These are phyloP conservation scores for Cynopterus sphinx DNA, from an alignment of 2,797 vertebrate genomes.

Conservation along the genomic window DNA sequence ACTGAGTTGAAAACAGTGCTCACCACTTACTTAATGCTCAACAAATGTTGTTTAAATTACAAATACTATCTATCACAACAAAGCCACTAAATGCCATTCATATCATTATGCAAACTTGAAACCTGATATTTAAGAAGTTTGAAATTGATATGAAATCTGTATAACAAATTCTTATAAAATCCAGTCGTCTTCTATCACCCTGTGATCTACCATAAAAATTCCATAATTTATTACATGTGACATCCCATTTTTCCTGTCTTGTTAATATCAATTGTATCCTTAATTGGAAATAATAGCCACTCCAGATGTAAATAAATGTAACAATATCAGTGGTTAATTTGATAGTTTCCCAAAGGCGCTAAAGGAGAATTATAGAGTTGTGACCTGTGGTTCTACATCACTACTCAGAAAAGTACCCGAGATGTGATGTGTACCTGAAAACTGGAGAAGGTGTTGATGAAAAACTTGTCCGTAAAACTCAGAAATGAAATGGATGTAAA, in stretches of 20 bases:
- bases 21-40: background rate
- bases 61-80: background rate
- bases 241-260: background rate
- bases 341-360: background rate
- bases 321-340: background rate
- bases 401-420: background rate
- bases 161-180: background rate
- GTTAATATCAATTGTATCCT: background rate
- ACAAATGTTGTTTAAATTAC: background rate
- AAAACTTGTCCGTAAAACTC: background rate
- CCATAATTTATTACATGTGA: background rate
- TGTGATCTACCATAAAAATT: background rate
- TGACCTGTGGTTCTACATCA: background rate
- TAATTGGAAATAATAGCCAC: background rate
- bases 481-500: background rate
- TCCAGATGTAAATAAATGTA: background rate
- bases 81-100: background rate
- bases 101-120: background rate
- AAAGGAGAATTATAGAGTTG: background rate
- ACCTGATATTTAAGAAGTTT: background rate
- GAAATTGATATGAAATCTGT: background rate
- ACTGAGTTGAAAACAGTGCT: background rate
- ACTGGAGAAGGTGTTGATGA: background rate
- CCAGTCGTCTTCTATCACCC: background rate
- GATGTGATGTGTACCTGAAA: background rate